These are phyloP conservation scores for Micromussa lordhowensis DNA, from an alignment of 92 coral and sea anemone species.

Conservation along the genomic window DNA sequence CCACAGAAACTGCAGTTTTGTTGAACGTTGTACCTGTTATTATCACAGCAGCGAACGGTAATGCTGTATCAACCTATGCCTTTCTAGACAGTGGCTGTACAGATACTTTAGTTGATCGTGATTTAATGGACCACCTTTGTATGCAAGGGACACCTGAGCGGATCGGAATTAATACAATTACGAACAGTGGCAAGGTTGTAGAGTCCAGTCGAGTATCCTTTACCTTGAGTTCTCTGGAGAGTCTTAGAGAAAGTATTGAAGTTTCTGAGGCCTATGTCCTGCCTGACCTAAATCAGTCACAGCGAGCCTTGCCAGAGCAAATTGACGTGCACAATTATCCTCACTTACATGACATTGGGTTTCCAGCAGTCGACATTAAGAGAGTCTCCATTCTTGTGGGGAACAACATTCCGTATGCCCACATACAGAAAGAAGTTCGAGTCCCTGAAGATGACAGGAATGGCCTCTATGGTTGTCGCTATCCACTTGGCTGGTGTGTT, in stretches of 20 bases:
- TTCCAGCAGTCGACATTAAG: too few species aligned
- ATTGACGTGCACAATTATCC: slow-evolving; percentile 59
- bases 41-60: slow-evolving; percentile 41
- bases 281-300: slow-evolving; percentile 3
- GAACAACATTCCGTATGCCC: slow-evolving; percentile 61
- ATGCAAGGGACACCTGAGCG: slow-evolving; percentile 49
- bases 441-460: slow-evolving; percentile 45
- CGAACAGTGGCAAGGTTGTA: slow-evolving; percentile 28
- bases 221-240: slow-evolving; percentile 38
- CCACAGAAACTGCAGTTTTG: not conserved
- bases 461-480: slow-evolving; percentile 59
- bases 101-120: slow-evolving; percentile 52
- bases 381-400: slow-evolving; percentile 34
- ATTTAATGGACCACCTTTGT: slow-evolving; percentile 57
- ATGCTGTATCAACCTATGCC: slow-evolving; percentile 44
- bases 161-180: slow-evolving; percentile 61
- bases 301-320: slow-evolving; percentile 45
- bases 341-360: slow-evolving; percentile 55
- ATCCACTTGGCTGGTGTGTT: slow-evolving; percentile 66
- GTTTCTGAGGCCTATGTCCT: slow-evolving; percentile 67
- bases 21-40: not conserved
- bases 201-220: slow-evolving; percentile 49
- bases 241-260: slow-evolving; percentile 12
- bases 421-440: slow-evolving; percentile 65
- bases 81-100: slow-evolving; percentile 34